Evolutionary conservation across 2,797 vertebrate species (phyloP), one percentile per base, ranked within the genome.

Genomic region (Caiman crocodilus): DNA sequence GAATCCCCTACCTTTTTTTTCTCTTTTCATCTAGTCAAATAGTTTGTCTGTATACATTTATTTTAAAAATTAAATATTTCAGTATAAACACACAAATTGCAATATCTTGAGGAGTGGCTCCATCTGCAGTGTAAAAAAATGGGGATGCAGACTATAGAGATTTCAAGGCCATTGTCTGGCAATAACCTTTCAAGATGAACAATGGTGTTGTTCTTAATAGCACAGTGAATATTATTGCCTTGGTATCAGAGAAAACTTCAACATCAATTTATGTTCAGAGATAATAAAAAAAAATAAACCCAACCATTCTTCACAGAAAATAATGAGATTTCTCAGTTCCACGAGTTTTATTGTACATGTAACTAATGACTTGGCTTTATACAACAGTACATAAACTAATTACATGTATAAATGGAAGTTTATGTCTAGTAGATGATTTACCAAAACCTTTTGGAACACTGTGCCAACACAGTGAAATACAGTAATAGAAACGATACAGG

Each of bases 281-380:
- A 88, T 90, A 76, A 84, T 57, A 69, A 50, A 50, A 42, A 42
- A 63, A 90, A 92, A 85, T 90, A 78, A 90, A 76, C 32, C 57
- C 73, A n/a, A 87, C 35, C 74, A 60, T 50, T 79, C 93, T 80
- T 92, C 60, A 25, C 13, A 63, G 89, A 64, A 58, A 84, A 64
- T 88, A 77, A 95, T 92, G 79, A 14, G 59, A 88, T 95, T 95
- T 90, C 87, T 89, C 78, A 90, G 78, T 86, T 94, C 71, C 77
- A 73, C 65, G 56, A 42, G 76, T 80, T 85, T 79, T 90, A 79
- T 90, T 79, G n/a, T 85, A 91, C 78, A 50, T 4, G 3, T 17
- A 76, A 76, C 71, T 77, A 15, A 16, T 26, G 1, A 6, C 75
- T 87, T 35, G 35, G 4, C 76, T 81, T 78, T 82, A 6, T 90